These are phyloP conservation scores for Axea sp. DNA, from an alignment of 2,888 invertebrate species.

Conservation along the genomic window DNA sequence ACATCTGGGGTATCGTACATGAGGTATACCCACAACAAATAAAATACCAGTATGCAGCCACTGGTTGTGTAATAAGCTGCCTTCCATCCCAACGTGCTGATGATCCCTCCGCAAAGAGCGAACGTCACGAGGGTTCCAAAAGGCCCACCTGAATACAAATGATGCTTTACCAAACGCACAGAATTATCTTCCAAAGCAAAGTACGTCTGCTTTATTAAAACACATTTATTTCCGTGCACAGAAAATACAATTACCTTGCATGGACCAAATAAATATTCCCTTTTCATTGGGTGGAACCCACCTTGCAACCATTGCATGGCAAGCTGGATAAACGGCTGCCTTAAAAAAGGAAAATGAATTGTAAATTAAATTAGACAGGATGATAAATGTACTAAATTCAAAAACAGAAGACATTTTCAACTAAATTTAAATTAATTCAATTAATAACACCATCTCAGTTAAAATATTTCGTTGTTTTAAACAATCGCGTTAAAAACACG, in stretches of 20 bases:
- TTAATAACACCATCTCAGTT: too few relatives aligned
- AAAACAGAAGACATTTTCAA: too few relatives aligned
- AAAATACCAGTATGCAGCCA: constrained; percentile 82
- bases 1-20: constrained; percentile 84
- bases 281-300: constrained; percentile 89
- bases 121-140: constrained; percentile 87
- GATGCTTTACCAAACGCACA: too few relatives aligned
- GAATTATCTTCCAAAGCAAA: too few relatives aligned
- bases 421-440: constrained; percentile 11
- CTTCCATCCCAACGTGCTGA: constrained; percentile 84
- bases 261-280: constrained; percentile 87
- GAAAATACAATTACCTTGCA: constrained; percentile 77
- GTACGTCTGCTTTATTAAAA: too few relatives aligned
- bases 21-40: constrained; percentile 83
- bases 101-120: constrained; percentile 84
- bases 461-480: too few relatives aligned
- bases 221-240: too few relatives aligned
- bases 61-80: constrained; percentile 85
- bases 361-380: background rate
- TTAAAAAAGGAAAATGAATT: constrained; percentile 54
- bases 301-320: constrained; percentile 85
- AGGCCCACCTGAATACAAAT: constrained; percentile 86
- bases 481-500: too few relatives aligned
- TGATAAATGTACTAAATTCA: too few relatives aligned
- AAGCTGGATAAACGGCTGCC: constrained; percentile 85